phyloP scores from a whole-genome alignment of 1,140 invertebrate species.

The Heterodera carotae region DNA sequence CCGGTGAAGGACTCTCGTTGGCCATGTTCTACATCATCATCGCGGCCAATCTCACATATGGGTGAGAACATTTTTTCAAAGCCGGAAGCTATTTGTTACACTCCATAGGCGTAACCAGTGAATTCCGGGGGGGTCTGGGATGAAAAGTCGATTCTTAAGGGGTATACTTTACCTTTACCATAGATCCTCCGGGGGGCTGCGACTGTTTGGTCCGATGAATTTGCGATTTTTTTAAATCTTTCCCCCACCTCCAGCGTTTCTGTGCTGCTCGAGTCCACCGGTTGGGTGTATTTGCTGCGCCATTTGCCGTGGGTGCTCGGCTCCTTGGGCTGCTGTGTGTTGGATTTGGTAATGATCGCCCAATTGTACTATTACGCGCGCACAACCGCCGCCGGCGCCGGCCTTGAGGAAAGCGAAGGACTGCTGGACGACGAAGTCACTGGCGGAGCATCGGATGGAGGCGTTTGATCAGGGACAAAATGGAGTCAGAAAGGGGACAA shows the following conservation, averaged over 20 bases:
- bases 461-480: background rate
- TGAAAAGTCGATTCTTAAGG: too few species aligned
- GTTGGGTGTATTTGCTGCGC: slow-evolving; percentile 59
- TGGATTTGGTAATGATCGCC: slow-evolving; percentile 57
- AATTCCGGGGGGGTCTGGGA: too few species aligned
- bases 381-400: slow-evolving; percentile 22
- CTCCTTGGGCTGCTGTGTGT: slow-evolving; percentile 61
- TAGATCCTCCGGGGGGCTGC: too few species aligned
- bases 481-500: background rate
- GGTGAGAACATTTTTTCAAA: slow-evolving; percentile 25
- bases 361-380: slow-evolving; percentile 62
- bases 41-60: slow-evolving; percentile 64
- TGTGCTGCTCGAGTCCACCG: slow-evolving; percentile 60
- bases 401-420: slow-evolving; percentile 42
- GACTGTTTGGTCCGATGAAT: background rate
- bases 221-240: background rate
- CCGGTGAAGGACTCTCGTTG: slow-evolving; percentile 61
- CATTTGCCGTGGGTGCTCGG: slow-evolving; percentile 64
- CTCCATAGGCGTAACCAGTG: too few species aligned
- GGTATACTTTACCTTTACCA: too few species aligned
- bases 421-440: slow-evolving; percentile 22
- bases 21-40: slow-evolving; percentile 66
- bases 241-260: slow-evolving; percentile 33
- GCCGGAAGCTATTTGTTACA: too few species aligned
- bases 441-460: background rate